Base-by-base conservation (phyloP, 1,140 invertebrate genomes). In the Zophobas atratus region DNA sequence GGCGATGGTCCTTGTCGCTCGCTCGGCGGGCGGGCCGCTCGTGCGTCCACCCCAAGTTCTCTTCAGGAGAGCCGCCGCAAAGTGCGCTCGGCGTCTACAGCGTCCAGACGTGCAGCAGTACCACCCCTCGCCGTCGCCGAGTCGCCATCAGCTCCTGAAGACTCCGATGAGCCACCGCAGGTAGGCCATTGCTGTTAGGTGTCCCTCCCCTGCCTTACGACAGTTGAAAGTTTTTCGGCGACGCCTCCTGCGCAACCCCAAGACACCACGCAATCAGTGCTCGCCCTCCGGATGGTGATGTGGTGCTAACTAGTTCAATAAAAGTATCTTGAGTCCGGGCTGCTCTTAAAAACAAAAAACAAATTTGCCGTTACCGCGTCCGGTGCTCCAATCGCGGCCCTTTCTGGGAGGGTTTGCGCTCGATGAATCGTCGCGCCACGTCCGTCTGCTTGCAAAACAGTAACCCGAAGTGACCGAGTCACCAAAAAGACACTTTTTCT, bases 221-320 rank as follows among this genome's bases (percentile, higher is more conserved):
- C 82, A 84, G 82, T 84, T 84, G 82, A 81, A 81, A 84, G 82
- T 84, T 84, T 84, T 84, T 82, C 75, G 75, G 51, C 49, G 79
- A 75, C 75, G 53, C 57, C 79, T 77, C 79, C 80, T 84, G 80
- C 81, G 83, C 82, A 82, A 78, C 80, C 77, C 80, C 76, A 78
- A 74, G 60, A 75, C 70, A 43, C 53, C 20, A 20, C 20, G 70
- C 57, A 74, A 78, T 78, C 77, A 75, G 77, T 79, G 55, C 36
- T 33, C 41, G 53, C 38, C 33, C 55, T 73, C 51, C 51, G 6
- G 6, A 51, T 51, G 70, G n/a, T 35, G 49, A 36, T 39, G n/a
- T 35, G 20, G 36, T 8, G 20, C 20, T 20, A 20, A 20, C 20
- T 20, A 20, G 20, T 20, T 20, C 20, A 20, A 20, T 20, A 20